These are phyloP conservation scores for Cynopterus sphinx DNA, from an alignment of 2,797 vertebrate genomes.

Conservation along the genomic window DNA sequence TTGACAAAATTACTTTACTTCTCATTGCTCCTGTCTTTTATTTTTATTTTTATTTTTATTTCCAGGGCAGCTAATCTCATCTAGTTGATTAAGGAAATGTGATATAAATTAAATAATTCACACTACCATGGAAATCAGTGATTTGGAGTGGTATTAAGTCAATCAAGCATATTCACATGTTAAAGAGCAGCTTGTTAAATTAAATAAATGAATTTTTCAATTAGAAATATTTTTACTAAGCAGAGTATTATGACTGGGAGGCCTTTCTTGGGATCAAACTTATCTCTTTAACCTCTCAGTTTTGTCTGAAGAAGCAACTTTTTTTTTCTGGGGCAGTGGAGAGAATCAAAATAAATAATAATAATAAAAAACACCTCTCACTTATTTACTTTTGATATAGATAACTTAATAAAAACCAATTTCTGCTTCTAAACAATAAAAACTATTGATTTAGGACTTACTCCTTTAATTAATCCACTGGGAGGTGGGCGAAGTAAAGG, in stretches of 20 bases:
- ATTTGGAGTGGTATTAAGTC: neutral
- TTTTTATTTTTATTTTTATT: neutral
- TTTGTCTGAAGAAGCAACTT: constrained; percentile 15
- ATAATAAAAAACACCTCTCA: neutral
- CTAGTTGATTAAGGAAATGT: neutral
- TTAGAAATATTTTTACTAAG: neutral
- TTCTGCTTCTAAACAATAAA: neutral
- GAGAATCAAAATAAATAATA: neutral
- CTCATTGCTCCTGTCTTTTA: neutral
- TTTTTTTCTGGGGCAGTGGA: no score
- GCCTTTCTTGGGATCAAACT: neutral
- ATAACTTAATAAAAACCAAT: constrained; percentile 17
- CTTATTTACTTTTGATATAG: neutral
- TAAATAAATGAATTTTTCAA: neutral
- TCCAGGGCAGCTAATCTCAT: neutral
- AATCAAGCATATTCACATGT: neutral
- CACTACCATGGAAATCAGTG: neutral
- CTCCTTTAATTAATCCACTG: neutral
- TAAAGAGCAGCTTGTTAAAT: neutral
- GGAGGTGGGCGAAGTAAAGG: neutral
- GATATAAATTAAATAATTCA: constrained; percentile 2
- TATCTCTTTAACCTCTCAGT: neutral
- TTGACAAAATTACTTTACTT: neutral
- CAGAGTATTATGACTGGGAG: neutral
- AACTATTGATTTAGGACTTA: neutral